These are phyloP conservation scores for Bungarus multicinctus DNA, from an alignment of 2,113 vertebrate species.

Conservation along the genomic window DNA sequence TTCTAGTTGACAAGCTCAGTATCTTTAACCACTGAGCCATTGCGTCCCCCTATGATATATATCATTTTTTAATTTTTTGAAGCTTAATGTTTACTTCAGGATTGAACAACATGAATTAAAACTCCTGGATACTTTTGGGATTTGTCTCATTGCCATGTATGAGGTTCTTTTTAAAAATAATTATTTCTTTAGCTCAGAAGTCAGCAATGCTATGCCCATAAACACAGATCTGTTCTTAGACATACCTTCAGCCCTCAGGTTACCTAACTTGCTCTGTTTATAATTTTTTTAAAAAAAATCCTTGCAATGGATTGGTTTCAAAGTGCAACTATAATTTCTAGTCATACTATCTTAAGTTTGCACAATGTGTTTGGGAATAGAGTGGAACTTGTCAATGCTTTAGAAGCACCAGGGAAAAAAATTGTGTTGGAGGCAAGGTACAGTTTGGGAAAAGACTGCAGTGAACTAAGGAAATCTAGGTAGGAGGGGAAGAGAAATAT, in stretches of 20 bases:
- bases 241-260: background rate
- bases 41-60: background rate
- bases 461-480: background rate
- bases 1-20: background rate
- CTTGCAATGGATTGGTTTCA: background rate
- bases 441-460: background rate
- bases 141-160: background rate
- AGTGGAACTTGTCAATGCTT: background rate
- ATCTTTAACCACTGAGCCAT: background rate
- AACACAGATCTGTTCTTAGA: background rate
- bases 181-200: background rate
- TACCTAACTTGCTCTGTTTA: background rate
- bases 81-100: background rate
- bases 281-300: background rate
- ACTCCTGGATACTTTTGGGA: background rate
- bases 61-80: background rate
- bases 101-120: background rate
- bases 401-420: background rate
- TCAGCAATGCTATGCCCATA: background rate
- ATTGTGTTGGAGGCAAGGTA: background rate
- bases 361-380: background rate
- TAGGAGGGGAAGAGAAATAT: background rate
- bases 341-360: background rate
- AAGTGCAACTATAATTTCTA: background rate
- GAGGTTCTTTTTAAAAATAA: background rate